phyloP scores from a whole-genome alignment of 2,113 vertebrate species.

The Phylloscopus trochiloides region DNA sequence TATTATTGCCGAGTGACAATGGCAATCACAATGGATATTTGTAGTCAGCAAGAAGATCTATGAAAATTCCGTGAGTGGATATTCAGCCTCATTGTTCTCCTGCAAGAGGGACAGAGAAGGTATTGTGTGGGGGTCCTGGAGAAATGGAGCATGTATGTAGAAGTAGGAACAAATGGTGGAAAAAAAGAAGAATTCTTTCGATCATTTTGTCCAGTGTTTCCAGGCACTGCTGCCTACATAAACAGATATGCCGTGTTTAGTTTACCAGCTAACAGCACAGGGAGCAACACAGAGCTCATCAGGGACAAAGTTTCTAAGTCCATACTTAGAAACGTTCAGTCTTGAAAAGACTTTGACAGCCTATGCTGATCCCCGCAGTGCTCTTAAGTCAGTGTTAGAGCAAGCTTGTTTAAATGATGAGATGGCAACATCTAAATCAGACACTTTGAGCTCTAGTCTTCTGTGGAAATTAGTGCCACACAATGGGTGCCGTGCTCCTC shows the following conservation, averaged over 20 bases:
- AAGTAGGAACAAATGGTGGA: not conserved
- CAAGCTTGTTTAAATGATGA: not conserved
- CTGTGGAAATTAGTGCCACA: not conserved
- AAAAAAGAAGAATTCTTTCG: not conserved
- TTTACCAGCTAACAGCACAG: not conserved
- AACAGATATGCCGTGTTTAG: not conserved
- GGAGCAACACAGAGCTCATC: not conserved
- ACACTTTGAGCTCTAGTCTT: not conserved
- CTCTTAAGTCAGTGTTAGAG: not conserved
- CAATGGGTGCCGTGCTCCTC: not conserved
- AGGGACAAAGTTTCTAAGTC: not conserved
- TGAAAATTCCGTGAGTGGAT: not conserved
- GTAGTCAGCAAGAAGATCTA: not conserved
- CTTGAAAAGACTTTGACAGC: not conserved
- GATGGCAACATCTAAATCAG: fast-evolving
- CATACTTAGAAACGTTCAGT: not conserved
- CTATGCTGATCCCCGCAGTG: not conserved
- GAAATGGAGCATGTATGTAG: not conserved
- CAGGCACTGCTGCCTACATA: not conserved
- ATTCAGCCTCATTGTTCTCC: not conserved
- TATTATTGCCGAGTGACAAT: not conserved
- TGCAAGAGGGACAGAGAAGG: not conserved
- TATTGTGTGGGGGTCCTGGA: not conserved
- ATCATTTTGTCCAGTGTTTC: not conserved
- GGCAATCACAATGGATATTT: not conserved